Conservation (phyloP, 2,797 vertebrate genomes). For the Coranthus polyacanthus region DNA sequence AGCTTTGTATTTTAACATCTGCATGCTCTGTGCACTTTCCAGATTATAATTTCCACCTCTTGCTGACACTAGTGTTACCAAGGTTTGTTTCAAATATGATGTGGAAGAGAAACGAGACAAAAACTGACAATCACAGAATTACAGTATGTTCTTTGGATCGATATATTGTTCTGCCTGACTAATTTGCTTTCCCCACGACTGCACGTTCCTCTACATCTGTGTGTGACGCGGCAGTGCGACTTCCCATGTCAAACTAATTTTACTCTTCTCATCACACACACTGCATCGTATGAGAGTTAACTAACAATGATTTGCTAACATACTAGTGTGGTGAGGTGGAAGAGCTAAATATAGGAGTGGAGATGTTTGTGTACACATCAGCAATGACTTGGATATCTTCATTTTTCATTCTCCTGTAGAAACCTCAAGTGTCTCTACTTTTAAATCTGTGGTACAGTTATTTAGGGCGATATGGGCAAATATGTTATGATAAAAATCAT, state of each 20-base stretch:
- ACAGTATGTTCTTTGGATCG: background rate
- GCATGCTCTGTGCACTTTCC: background rate
- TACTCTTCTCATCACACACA: constrained; percentile 22
- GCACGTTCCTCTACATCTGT: constrained; percentile 8
- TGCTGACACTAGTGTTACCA: background rate
- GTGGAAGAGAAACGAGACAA: background rate
- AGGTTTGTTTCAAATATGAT: background rate
- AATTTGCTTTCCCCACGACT: background rate
- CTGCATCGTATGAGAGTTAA: background rate
- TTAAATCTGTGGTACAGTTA: too few species aligned
- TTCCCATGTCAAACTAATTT: constrained; percentile 49
- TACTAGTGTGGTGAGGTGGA: constrained; percentile 24
- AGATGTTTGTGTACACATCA: constrained; percentile 22
- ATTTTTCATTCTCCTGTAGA: background rate
- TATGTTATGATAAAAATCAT: too few species aligned
- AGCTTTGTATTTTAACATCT: background rate
- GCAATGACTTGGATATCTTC: background rate
- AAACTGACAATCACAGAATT: background rate
- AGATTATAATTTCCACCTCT: too few species aligned
- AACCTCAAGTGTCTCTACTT: background rate
- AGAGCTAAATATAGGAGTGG: constrained; percentile 15
- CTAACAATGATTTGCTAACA: constrained; percentile 11
- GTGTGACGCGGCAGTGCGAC: constrained; percentile 28
- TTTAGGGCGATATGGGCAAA: too few species aligned
- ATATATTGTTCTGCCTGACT: constrained; percentile 22